Base-by-base conservation (phyloP, 2,797 vertebrate species). In the Ctenosaura bakeri region DNA sequence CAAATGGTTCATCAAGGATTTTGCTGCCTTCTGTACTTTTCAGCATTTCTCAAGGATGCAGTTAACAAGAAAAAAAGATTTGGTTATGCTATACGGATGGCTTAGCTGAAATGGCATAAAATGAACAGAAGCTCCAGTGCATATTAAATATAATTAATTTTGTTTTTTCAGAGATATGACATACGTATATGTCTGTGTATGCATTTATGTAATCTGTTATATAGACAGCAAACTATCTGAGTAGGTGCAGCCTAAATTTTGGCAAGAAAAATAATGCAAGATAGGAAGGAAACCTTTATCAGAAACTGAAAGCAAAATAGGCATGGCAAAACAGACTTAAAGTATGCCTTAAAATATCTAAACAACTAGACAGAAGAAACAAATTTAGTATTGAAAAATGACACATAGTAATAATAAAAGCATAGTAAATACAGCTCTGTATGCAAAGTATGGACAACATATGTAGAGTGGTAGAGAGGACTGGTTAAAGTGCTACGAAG, bases 71-170 rank as follows among this genome's bases (percentile, higher is more conserved):
- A 20, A 46, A 77, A 77, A 5, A n/a, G 16, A 77, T 77, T 77
- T 77, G 74, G 74, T 77, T 77, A 77, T 77, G 74, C n/a, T 77
- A 42, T 77, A 22, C 46, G 74, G 74, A 74, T 74, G 73, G 22
- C 38, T 77, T 77, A 77, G 35, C 38, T 46, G 35, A 77, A 77
- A 22, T 77, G 38, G 38, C 74, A 46, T 22, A 42, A 77, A 42
- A 20, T 18, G 16, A 74, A 74, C 73, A 74, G 73, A 74, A 74
- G 73, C 73, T 77, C 74, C 74, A 77, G 74, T 42, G 20, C 38
- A 77, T 42, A 77, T 18, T 77, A 77, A 77, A 77, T 77, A 46
- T 9, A 77, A 77, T 77, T 77, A 42, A 38, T 38, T 42, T 18
- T 77, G 35, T 42, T 74, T 74, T 46, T 77, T 77, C 74, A 77